Evolutionary conservation across 2,113 vertebrate species (phyloP).

Genomic region (Rhinolophus sinicus): DNA sequence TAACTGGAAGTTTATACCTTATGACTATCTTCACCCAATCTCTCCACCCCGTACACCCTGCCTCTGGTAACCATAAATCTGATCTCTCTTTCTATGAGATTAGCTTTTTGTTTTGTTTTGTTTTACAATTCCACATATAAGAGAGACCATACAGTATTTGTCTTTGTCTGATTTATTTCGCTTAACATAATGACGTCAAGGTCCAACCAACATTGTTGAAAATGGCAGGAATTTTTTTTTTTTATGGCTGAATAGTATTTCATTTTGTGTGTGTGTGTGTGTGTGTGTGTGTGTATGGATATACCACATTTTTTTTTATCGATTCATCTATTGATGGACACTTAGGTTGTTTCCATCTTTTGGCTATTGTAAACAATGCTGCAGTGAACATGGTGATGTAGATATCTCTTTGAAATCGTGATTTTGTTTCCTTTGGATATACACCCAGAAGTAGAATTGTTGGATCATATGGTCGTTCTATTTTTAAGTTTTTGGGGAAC

Average conservation of each 20-base stretch:
- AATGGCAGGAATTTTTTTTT: background rate
- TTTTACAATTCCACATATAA: background rate
- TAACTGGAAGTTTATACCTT: background rate
- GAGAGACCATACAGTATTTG: background rate
- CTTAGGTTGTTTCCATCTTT: background rate
- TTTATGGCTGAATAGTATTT: background rate
- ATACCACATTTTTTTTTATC: too few species aligned
- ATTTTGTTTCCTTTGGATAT: background rate
- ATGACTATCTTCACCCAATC: background rate
- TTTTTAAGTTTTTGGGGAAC: background rate
- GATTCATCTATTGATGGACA: too few species aligned
- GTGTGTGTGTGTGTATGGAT: too few species aligned
- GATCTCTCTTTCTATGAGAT: background rate
- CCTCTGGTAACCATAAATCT: background rate
- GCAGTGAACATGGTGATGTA: background rate
- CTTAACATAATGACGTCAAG: background rate
- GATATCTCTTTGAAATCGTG: background rate
- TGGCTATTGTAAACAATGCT: background rate
- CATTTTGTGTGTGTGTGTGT: too few species aligned
- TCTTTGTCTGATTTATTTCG: background rate
- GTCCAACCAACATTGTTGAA: background rate
- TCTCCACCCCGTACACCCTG: background rate
- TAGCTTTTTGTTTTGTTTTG: background rate
- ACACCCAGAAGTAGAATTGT: background rate
- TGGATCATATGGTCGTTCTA: background rate